Conservation (phyloP, 2,797 vertebrate species). For the Okamejei kenojei region DNA sequence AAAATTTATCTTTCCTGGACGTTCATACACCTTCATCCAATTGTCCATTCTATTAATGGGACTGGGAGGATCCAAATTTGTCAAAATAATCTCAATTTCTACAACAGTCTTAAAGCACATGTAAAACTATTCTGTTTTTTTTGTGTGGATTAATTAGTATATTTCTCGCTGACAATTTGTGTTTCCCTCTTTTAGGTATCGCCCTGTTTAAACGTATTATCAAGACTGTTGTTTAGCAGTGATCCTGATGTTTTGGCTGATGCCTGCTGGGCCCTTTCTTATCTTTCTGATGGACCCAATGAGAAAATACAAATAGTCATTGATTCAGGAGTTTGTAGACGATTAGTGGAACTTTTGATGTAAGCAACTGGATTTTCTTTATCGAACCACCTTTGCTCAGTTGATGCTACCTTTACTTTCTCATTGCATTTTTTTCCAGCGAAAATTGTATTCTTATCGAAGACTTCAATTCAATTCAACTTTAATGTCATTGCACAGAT, state of each 20-base stretch:
- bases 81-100: background rate
- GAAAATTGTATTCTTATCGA: background rate
- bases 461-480: too few relatives aligned
- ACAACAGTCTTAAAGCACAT: background rate
- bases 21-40: background rate
- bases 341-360: conserved; percentile 83
- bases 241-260: conserved; percentile 82
- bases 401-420: background rate
- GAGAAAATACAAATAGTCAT: conserved; percentile 89
- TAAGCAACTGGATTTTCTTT: conserved; percentile 53
- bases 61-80: background rate
- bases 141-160: background rate
- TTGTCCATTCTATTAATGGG: background rate
- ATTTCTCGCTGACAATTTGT: background rate
- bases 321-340: conserved; percentile 81
- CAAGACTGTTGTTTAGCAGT: conserved; percentile 78
- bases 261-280: conserved; percentile 85
- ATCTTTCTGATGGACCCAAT: conserved; percentile 82
- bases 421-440: background rate
- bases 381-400: background rate
- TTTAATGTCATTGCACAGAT: too few relatives aligned
- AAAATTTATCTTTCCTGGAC: background rate
- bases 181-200: conserved; percentile 65
- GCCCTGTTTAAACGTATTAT: conserved; percentile 76
- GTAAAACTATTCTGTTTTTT: background rate